Percentiles rank a stretch among this genome's conserved stretches.
Conservation (phyloP, 2,797 vertebrate genomes). For the Xenentodon cancila region DNA sequence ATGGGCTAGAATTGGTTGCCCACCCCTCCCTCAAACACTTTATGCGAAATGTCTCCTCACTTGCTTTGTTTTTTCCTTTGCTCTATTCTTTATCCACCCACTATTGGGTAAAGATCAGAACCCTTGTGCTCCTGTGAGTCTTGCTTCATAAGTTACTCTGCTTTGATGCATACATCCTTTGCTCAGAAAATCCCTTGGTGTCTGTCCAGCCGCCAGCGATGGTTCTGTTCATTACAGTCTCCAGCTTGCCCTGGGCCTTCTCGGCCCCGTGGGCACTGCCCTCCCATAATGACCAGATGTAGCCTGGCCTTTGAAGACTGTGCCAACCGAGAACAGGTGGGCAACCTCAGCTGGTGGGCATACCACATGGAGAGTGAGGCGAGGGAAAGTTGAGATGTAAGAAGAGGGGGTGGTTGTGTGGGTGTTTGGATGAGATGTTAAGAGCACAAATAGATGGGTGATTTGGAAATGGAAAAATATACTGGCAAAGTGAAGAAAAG, state of each 20-base stretch:
- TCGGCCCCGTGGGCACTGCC: slow-evolving; percentile 58
- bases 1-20: neutral
- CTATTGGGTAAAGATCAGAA: slow-evolving; percentile 1
- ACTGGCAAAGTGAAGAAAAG: slow-evolving; percentile 7
- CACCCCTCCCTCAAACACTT: neutral
- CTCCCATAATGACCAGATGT: slow-evolving; percentile 80
- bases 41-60: neutral
- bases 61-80: slow-evolving; percentile 3
- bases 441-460: slow-evolving; percentile 32
- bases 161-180: slow-evolving; percentile 64
- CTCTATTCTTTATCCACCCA: slow-evolving; percentile 21
- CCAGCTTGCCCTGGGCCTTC: slow-evolving; percentile 69
- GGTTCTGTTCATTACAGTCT: slow-evolving; percentile 74
- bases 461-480: slow-evolving; percentile 25
- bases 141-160: slow-evolving; percentile 49
- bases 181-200: slow-evolving; percentile 56
- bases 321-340: slow-evolving; percentile 81
- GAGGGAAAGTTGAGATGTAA: slow-evolving; percentile 10
- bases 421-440: slow-evolving; percentile 10
- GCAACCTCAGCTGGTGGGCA: slow-evolving; percentile 63
- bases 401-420: neutral
- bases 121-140: slow-evolving; percentile 27
- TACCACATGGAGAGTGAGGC: slow-evolving; percentile 42
- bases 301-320: slow-evolving; percentile 74
- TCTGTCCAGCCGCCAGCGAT: slow-evolving; percentile 49